Percentiles rank a stretch among this genome's conserved stretches.
Evolutionary conservation across 2,888 invertebrate species (phyloP).

Genomic region (Apoda limacodes): DNA sequence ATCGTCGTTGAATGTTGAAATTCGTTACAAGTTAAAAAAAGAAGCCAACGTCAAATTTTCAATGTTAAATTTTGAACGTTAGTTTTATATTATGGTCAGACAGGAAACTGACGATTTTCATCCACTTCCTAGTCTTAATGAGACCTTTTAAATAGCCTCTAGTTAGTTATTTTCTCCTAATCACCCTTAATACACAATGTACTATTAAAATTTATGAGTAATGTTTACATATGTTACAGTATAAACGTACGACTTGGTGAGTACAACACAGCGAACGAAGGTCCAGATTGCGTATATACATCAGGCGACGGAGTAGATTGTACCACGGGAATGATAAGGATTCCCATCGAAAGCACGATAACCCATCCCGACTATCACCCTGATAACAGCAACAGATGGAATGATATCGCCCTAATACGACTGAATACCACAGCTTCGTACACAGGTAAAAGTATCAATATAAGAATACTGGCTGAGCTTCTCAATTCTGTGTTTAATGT

Average conservation of each 20-base stretch:
- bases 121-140: too few relatives aligned
- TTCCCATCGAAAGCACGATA: conserved; percentile 42
- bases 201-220: neutral
- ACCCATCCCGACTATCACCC: conserved; percentile 50
- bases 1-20: too few relatives aligned
- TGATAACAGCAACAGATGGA: conserved; percentile 18
- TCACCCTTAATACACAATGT: too few relatives aligned
- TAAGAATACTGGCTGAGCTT: neutral
- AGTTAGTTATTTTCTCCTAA: too few relatives aligned
- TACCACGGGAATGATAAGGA: conserved; percentile 38
- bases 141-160: too few relatives aligned
- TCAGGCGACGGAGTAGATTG: conserved; percentile 41
- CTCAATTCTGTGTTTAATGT: too few relatives aligned
- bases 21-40: too few relatives aligned
- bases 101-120: too few relatives aligned
- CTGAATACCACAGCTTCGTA: conserved; percentile 39
- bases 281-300: conserved; percentile 41
- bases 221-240: too few relatives aligned
- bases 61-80: too few relatives aligned
- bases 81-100: too few relatives aligned
- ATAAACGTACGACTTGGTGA: conserved; percentile 51
- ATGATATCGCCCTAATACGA: conserved; percentile 61
- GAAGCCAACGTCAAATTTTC: too few relatives aligned
- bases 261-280: conserved; percentile 40
- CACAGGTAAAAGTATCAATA: conserved; percentile 33